These are phyloP conservation scores for Heliconius nattereri DNA, from an alignment of 1,140 invertebrate genomes.

Conservation along the genomic window DNA sequence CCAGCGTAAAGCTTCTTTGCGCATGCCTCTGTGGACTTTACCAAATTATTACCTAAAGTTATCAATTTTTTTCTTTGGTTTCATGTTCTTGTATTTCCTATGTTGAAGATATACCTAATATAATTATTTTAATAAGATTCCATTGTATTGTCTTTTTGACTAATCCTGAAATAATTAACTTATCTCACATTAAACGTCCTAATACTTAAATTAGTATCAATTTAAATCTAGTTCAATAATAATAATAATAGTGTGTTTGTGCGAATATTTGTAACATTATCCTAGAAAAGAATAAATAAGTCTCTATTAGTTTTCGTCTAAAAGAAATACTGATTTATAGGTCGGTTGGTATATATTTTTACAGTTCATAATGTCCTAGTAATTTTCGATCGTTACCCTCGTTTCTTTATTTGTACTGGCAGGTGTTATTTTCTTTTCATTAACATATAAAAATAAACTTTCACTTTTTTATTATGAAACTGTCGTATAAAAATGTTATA, in stretches of 20 bases:
- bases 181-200: no score
- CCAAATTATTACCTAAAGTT: neutral
- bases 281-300: no score
- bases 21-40: slow-evolving; percentile 46
- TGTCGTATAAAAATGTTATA: neutral
- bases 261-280: no score
- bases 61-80: neutral
- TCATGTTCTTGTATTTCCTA: neutral
- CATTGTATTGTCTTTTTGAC: no score
- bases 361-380: slow-evolving; percentile 15
- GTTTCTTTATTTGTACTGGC: slow-evolving; percentile 19
- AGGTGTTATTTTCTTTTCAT: slow-evolving; percentile 4
- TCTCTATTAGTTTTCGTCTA: neutral
- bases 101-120: no score
- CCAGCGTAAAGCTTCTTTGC: slow-evolving; percentile 40
- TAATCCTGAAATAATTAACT: no score
- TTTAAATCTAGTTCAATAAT: no score
- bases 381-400: slow-evolving; percentile 28
- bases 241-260: no score
- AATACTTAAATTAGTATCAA: no score
- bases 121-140: no score
- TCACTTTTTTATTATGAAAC: neutral
- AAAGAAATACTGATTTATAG: neutral
- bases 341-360: slow-evolving; percentile 2
- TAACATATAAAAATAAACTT: slow-evolving; percentile 15